These are phyloP conservation scores for Bombycilla garrulus DNA, from an alignment of 2,113 vertebrate genomes.

Conservation along the genomic window DNA sequence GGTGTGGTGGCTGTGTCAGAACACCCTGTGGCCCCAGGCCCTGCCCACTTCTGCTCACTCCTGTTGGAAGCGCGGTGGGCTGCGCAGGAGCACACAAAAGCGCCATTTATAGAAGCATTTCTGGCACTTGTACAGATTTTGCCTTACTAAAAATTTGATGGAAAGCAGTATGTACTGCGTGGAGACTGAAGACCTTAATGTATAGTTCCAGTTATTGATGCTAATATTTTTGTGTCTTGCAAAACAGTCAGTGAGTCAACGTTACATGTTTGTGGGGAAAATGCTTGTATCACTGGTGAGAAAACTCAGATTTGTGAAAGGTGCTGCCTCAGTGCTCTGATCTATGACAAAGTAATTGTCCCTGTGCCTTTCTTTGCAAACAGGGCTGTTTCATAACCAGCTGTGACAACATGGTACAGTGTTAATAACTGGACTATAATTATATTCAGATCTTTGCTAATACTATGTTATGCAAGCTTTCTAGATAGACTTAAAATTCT, in stretches of 20 bases:
- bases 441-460: not conserved
- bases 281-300: fast-evolving
- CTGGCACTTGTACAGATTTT: fast-evolving
- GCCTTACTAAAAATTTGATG: not conserved
- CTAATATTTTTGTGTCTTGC: not conserved
- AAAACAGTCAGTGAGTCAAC: not conserved
- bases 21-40: fast-evolving
- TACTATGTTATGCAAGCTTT: not conserved
- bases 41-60: no score
- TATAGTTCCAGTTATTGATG: not conserved
- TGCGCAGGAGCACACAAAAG: not conserved
- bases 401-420: not conserved
- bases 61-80: fast-evolving
- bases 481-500: not conserved
- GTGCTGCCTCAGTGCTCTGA: fast-evolving
- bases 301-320: not conserved
- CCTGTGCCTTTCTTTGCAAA: fast-evolving
- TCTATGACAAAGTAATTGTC: not conserved
- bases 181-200: not conserved
- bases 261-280: fast-evolving
- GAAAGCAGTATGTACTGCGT: fast-evolving
- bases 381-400: not conserved
- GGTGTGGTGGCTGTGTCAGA: not conserved
- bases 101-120: fast-evolving
- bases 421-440: not conserved